Percentiles rank a stretch among this genome's conserved stretches.
Conservation (phyloP, 2,797 vertebrate species). For the Liasis olivaceus region DNA sequence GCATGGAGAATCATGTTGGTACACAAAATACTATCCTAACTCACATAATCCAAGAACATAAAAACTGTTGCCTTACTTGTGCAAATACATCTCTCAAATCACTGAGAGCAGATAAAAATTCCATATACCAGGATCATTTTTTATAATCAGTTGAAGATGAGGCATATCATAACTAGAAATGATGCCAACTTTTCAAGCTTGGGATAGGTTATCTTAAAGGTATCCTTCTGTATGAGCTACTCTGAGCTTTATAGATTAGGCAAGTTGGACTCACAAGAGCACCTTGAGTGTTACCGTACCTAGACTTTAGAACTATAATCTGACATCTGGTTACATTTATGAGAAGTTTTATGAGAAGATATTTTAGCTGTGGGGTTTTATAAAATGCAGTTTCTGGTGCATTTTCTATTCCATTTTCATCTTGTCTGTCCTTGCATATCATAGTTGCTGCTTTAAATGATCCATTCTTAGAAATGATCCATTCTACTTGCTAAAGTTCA, state of each 20-base stretch:
- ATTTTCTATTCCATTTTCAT: background rate
- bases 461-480: background rate
- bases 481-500: background rate
- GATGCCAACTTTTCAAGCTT: background rate
- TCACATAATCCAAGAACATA: background rate
- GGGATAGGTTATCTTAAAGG: background rate
- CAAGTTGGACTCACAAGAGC: background rate
- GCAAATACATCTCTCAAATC: background rate
- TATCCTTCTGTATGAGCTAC: background rate
- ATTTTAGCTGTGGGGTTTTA: background rate
- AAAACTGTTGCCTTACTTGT: background rate
- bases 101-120: background rate
- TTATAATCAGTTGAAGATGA: background rate
- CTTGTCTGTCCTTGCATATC: background rate
- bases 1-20: background rate
- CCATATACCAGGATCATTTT: background rate
- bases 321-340: background rate
- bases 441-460: background rate
- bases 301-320: background rate
- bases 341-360: background rate
- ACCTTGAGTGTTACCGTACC: background rate
- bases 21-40: background rate
- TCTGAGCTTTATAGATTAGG: background rate
- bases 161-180: background rate
- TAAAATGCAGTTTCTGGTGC: background rate